Conservation (phyloP, 2,888 invertebrate genomes). For the Apocheima hispidaria region DNA sequence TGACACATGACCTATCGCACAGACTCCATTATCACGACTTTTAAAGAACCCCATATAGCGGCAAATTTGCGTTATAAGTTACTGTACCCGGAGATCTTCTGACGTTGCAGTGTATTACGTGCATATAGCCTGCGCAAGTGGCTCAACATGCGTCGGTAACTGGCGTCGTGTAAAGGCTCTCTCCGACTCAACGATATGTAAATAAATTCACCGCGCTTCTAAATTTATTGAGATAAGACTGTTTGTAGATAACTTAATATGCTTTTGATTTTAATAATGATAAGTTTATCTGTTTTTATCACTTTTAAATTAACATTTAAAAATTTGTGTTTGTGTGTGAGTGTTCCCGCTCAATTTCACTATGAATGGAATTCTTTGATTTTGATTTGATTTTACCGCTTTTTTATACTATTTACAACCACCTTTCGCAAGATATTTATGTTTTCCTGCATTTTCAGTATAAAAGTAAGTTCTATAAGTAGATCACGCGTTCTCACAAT, state of each 20-base stretch:
- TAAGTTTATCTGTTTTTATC: constrained; percentile 24
- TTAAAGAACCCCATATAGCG: no score
- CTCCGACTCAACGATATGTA: constrained; percentile 57
- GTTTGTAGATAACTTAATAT: constrained; percentile 47
- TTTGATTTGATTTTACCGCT: no score
- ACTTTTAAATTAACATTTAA: background rate
- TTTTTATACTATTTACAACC: no score
- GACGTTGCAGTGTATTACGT: background rate
- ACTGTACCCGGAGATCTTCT: background rate
- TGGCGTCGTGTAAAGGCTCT: background rate
- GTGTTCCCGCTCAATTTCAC: no score
- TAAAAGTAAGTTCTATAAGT: no score
- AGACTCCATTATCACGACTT: no score
- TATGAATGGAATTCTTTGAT: no score
- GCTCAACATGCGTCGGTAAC: background rate
- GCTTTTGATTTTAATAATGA: constrained; percentile 43
- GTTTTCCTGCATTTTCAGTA: no score
- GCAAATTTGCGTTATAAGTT: no score
- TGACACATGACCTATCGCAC: no score
- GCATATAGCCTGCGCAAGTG: background rate
- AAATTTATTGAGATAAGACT: constrained; percentile 52
- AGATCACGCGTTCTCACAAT: no score
- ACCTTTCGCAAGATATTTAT: no score
- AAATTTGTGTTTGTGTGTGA: background rate
- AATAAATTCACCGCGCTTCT: constrained; percentile 53